Evolutionary conservation across 2,888 invertebrate genomes (phyloP).

Genomic region (Bedellia somnulentella): DNA sequence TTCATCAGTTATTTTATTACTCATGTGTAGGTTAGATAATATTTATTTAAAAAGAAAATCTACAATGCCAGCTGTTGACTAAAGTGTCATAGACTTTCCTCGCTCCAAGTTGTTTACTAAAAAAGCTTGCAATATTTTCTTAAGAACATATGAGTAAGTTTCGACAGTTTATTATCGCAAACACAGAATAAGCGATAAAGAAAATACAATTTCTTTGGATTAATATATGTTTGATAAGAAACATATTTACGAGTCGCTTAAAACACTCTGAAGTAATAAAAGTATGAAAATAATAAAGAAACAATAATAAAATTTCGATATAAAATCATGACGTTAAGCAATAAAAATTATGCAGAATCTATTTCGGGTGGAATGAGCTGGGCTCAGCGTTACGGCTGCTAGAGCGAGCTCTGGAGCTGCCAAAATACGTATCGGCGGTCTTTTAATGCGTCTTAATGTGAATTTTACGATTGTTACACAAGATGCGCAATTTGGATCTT

Average conservation of each 20-base stretch:
- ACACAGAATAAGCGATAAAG: no score
- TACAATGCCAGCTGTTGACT: no score
- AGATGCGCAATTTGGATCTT: slow-evolving; percentile 53
- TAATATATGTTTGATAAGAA: slow-evolving; percentile 1
- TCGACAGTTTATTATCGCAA: no score
- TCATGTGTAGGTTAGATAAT: no score
- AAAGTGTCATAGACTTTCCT: no score
- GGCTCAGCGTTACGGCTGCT: no score
- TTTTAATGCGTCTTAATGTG: slow-evolving; percentile 59
- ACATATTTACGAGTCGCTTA: slow-evolving; percentile 12
- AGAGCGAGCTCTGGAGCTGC: no score
- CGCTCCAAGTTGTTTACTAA: no score
- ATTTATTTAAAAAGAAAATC: no score
- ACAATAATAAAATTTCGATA: slow-evolving; percentile 36
- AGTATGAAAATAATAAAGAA: slow-evolving; percentile 49
- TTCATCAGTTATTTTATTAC: slow-evolving; percentile 3
- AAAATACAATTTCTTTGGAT: no score
- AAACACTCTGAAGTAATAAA: slow-evolving; percentile 40
- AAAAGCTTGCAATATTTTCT: no score
- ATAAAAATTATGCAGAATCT: slow-evolving; percentile 41
- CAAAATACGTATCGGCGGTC: slow-evolving; percentile 30
- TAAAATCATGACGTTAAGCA: slow-evolving; percentile 37
- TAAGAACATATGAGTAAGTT: no score
- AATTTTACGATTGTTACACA: slow-evolving; percentile 59
- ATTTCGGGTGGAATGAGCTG: slow-evolving; percentile 43